These are phyloP conservation scores for Synanthedon andrenaeformis DNA, from an alignment of 2,888 invertebrate genomes.

Conservation along the genomic window DNA sequence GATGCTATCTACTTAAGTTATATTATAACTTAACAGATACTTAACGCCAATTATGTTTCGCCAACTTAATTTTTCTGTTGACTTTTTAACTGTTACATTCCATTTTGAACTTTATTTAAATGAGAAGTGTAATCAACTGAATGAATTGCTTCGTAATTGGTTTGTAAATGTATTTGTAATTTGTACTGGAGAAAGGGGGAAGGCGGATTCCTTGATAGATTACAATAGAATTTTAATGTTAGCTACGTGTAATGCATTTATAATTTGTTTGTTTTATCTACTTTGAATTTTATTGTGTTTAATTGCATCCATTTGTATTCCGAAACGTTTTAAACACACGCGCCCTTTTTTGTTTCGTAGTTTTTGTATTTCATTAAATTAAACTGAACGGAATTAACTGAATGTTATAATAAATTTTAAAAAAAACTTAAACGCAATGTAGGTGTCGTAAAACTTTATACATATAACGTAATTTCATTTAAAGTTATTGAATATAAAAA, in stretches of 20 bases:
- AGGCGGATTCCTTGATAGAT: conserved; percentile 52
- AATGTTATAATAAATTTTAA: not conserved
- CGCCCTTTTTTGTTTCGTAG: conserved; percentile 2
- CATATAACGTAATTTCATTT: too few species aligned
- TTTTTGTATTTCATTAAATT: not conserved
- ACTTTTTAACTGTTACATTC: not conserved
- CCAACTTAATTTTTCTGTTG: conserved; percentile 15
- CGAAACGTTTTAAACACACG: conserved; percentile 5
- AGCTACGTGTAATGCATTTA: conserved; percentile 51
- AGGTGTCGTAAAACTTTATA: too few species aligned
- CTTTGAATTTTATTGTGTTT: conserved; percentile 59
- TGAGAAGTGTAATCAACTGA: conserved; percentile 9
- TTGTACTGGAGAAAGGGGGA: conserved; percentile 41
- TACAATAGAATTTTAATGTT: conserved; percentile 58
- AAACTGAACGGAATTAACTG: not conserved
- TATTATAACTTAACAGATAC: conserved; percentile 62
- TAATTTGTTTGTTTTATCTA: conserved; percentile 63
- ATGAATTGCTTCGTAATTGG: not conserved
- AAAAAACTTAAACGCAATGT: too few species aligned
- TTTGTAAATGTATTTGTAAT: conserved; percentile 8
- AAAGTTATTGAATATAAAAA: too few species aligned
- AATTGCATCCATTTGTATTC: conserved; percentile 44
- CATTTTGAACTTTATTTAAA: conserved; percentile 16
- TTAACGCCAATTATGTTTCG: conserved; percentile 54
- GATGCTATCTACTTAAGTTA: conserved; percentile 58